A percentile compares a stretch with the other conserved stretches of the same genome.
Conservation (phyloP, 2,888 invertebrate genomes). For the Argyresthia albistria region DNA sequence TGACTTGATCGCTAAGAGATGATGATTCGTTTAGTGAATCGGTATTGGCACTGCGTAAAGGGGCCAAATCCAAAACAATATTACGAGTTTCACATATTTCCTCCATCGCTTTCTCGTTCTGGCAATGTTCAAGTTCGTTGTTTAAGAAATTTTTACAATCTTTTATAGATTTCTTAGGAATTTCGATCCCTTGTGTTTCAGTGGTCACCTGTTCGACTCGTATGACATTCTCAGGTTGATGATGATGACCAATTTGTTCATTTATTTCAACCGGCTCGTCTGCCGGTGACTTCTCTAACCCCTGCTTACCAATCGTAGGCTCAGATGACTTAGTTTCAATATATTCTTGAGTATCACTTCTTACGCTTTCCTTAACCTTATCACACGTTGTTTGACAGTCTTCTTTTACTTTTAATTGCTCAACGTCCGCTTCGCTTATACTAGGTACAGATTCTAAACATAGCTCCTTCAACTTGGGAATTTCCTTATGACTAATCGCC, state of each 20-base stretch:
- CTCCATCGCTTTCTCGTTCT: too few species aligned
- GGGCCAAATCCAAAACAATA: too few species aligned
- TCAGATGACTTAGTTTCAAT: conserved; percentile 60
- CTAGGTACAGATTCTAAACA: conserved; percentile 56
- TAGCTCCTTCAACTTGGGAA: conserved; percentile 54
- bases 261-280: too few species aligned
- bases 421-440: conserved; percentile 42
- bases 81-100: too few species aligned
- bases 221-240: background rate
- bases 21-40: too few species aligned
- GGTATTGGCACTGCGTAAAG: too few species aligned
- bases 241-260: background rate
- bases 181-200: background rate
- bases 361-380: conserved; percentile 38
- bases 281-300: background rate
- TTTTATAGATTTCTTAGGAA: background rate
- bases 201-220: background rate
- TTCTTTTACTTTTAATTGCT: conserved; percentile 50
- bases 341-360: conserved; percentile 53
- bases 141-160: too few species aligned
- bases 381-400: conserved; percentile 61
- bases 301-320: conserved; percentile 17
- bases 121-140: too few species aligned
- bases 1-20: too few species aligned
- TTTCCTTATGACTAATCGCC: conserved; percentile 36